Conservation (phyloP, 2,888 invertebrate genomes). For the Dromius quadrimaculatus region DNA sequence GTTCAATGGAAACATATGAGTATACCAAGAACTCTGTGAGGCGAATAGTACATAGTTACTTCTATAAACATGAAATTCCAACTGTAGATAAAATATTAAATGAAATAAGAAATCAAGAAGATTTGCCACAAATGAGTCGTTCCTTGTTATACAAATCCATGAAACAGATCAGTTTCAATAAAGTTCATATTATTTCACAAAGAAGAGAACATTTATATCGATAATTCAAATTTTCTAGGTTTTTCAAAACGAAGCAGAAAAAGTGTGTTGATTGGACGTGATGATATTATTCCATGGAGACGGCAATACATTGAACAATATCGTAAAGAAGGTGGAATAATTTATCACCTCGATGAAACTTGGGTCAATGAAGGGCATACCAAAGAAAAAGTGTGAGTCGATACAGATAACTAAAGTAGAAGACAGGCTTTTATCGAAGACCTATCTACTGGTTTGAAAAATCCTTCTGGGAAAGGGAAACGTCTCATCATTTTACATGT, state of each 20-base stretch:
- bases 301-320: not conserved
- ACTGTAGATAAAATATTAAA: not conserved
- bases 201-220: not conserved
- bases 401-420: not conserved
- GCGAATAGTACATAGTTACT: too few species aligned
- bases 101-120: not conserved
- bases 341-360: not conserved
- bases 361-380: not conserved
- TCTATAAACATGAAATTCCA: too few species aligned
- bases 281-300: not conserved
- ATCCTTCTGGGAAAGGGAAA: not conserved
- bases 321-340: not conserved
- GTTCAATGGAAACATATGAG: too few species aligned
- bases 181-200: not conserved
- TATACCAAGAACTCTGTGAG: too few species aligned
- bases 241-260: not conserved
- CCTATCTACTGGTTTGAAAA: not conserved
- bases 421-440: not conserved
- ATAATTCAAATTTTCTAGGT: not conserved
- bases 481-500: not conserved
- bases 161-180: not conserved
- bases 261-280: not conserved
- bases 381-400: not conserved
- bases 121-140: not conserved
- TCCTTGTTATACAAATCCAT: not conserved